Evolutionary conservation across 1,140 invertebrate genomes (phyloP).

Genomic region (Drosophila azteca): DNA sequence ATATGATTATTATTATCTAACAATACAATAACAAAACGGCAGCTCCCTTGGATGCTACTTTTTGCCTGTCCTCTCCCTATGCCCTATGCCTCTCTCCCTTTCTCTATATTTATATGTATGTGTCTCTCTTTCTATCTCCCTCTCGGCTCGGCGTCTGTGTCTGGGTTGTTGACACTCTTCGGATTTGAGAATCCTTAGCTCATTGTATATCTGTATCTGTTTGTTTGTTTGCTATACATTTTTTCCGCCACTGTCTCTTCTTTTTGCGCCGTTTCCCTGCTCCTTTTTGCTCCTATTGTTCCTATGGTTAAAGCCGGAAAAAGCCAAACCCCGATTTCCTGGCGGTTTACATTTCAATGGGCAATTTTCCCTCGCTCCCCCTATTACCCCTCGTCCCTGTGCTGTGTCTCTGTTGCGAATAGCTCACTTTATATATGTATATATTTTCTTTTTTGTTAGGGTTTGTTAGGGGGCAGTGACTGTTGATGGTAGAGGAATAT

Average conservation of each 20-base stretch:
- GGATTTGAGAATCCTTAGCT: conserved; percentile 61
- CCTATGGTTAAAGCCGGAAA: conserved; percentile 70
- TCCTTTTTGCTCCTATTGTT: conserved; percentile 56
- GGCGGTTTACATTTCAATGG: conserved; percentile 81
- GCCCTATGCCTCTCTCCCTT: conserved; percentile 12
- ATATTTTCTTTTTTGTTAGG: conserved; percentile 8
- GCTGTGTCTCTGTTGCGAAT: conserved; percentile 8
- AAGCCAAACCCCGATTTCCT: conserved; percentile 82
- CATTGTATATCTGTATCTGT: conserved; percentile 70
- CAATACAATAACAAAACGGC: conserved; percentile 76
- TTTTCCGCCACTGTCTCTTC: conserved; percentile 57
- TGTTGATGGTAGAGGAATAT: conserved; percentile 54
- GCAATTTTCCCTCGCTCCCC: conserved; percentile 64
- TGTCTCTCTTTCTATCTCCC: conserved; percentile 8
- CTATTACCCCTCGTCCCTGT: conserved; percentile 11
- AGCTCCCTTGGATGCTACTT: conserved; percentile 54
- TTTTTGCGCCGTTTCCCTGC: conserved; percentile 28
- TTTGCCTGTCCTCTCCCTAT: conserved; percentile 60
- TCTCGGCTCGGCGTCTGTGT: conserved; percentile 14
- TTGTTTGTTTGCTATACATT: conserved; percentile 57
- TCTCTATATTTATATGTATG: neutral
- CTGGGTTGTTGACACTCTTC: conserved; percentile 72
- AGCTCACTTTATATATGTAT: conserved; percentile 7
- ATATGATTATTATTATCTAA: conserved; percentile 82
- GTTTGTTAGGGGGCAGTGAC: conserved; percentile 57